Conservation (phyloP, 2,113 vertebrate genomes). For the human region GRCh38 chr4:132613501-132614000, state of each 20-base stretch:
- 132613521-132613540: not conserved
- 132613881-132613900: not conserved
- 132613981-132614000: not conserved
- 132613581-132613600: not conserved
- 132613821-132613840: not conserved
- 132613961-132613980: not conserved
- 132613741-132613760: not conserved
- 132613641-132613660: not conserved
- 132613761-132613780: not conserved
- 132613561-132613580: no score
- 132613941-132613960: not conserved
- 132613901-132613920: not conserved
- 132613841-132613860: not conserved
- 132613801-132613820: not conserved
- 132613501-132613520: not conserved
- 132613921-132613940: not conserved
- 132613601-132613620: not conserved
- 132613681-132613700: not conserved
- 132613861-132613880: not conserved
- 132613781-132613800: not conserved
- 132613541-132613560: accelerated
- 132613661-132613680: not conserved
- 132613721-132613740: not conserved
- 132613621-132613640: not conserved
- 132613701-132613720: not conserved